Evolutionary conservation across 2,888 invertebrate genomes (phyloP), one percentile per base, ranked within the genome.

Genomic region (Drosophila quinaria): DNA sequence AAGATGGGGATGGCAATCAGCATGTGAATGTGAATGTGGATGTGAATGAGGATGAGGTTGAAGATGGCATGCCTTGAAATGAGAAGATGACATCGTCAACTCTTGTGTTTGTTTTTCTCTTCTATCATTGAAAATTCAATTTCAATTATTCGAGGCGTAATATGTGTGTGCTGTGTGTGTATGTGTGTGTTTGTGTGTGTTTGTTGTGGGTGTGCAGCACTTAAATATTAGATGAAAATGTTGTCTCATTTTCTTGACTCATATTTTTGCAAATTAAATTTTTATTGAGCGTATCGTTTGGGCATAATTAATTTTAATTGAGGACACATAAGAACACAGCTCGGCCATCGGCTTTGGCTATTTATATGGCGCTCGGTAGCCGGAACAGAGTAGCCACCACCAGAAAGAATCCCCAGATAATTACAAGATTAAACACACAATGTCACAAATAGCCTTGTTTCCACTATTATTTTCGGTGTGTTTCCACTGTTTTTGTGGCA

Each of bases 271-370:
- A 89, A 89, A 89, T 89, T 89, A 80, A 87, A 86, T 87, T 89
- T 87, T 89, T 89, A 89, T 89, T 89, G 89, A 80, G 90, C 90
- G 87, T 86, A 87, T 83, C 90, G 86, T 67, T 84, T 84, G 79
- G 86, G 87, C 78, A 84, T 89, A 89, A 89, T 89, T 90, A 89
- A 90, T 84, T 86, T 89, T 87, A 89, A 89, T 89, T 89, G 90
- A 89, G 90, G 90, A 84, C 90, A 83, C 73, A 78, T 37, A 58
- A 49, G 42, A 39, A 60, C 58, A 67, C 60, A 50, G 51, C 25
- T 46, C 46, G 46, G 62, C 54, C 58, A 44, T 31, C 42, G 56
- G 39, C 37, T 54, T n/a, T n/a, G 37, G 46, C 77, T 70, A 59
- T 70, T 69, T 74, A 74, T 70, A 68, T 44, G 71, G 46, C 60